Base-by-base conservation (phyloP, 2,113 vertebrate genomes). In the Coryphaenoides rupestris region DNA sequence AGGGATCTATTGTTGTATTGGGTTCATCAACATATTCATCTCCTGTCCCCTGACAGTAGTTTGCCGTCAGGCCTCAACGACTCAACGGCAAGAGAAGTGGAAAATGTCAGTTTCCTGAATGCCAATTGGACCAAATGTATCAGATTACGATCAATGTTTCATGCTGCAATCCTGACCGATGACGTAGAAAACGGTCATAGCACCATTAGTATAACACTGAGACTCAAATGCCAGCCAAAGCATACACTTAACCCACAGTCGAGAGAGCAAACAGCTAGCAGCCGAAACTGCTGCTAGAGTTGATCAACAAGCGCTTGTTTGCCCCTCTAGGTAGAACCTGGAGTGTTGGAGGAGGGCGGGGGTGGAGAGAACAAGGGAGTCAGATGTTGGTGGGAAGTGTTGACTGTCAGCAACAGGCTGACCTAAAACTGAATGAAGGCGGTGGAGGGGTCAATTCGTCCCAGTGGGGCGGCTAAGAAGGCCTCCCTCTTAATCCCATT, bases 401-500 rank as follows among this genome's bases (percentile, higher is more conserved):
- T 80, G 4, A 2, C 75, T 73, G 55, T 46, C 13, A 24, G 77
- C 55, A 71, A 73, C 71, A 65, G 55, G 33, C 33, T 76, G 84
- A 81, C 75, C 73, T 77, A 66, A 76, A 82, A 86, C 82, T 83
- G 75, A 81, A 78, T 60, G 2, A 16, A 17, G 47, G 47, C 17
- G 47, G 47, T 50, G 54, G 47, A 14, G 66, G 82, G 71, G 62
- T 72, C 75, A 69, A 69, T 84, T 87, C 78, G 84, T 84, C 80
- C 70, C 70, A 28, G 69, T 61, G 58, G 58, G 46, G 49, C 23
- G 60, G 21, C 10, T 52, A 22, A 24, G 19, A 52, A 70, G 65
- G 62, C 57, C 71, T 47, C 59, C 6, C 64, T 80, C 62, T 78
- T 78, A 54, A 77, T 59, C 10, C 9, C 33, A 40, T 40, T 1